Evolutionary conservation across 1,140 invertebrate species (phyloP), one percentile per base, ranked within the genome.

Genomic region (Microvelia longipes): DNA sequence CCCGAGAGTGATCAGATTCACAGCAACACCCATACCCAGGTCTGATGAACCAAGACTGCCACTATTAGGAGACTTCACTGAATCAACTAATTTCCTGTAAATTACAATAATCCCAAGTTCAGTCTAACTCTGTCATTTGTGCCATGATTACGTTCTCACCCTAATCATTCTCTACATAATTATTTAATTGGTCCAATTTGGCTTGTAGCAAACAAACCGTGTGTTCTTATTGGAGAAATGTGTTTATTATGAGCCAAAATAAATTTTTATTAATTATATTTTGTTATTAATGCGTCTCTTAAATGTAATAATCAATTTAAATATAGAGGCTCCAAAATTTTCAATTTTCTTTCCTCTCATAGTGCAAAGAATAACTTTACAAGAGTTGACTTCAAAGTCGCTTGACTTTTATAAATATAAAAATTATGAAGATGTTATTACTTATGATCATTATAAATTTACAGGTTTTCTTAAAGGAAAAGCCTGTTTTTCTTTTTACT

Each of bases 1-100:
- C 83, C 80, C 73, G 85, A 89, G 78, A 84, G 85, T 80, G 86
- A 88, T 74, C 82, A 87, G 72, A 81, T 89, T 64, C 89, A 90
- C 80, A 88, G 86, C 80, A 90, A 89, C 80, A 87, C 87, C 27
- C 90, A 91, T 78, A 88, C 87, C 68, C 87, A 89, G 79, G 88
- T 90, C 76, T 90, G 83, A 85, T 82, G 69, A 28, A 26, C 68
- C 25, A n/a, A 50, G 24, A 68, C 68, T 24, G 26, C 68, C 13
- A 24, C 19, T 19, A 68, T 30, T 26, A 30, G 24, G 26, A 27
- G 30, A 68, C 15, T 29, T 69, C 27, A 29, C 28, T 69, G 62
- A 64, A 50, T 19, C 5, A 50, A 50, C 19, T 5, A 50, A 50
- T 19, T 50, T 11, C 5, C 5, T 50, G 35, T 11, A 11, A 50